Conservation (phyloP, 2,888 invertebrate genomes). For the Cryptocheilus praepositus region DNA sequence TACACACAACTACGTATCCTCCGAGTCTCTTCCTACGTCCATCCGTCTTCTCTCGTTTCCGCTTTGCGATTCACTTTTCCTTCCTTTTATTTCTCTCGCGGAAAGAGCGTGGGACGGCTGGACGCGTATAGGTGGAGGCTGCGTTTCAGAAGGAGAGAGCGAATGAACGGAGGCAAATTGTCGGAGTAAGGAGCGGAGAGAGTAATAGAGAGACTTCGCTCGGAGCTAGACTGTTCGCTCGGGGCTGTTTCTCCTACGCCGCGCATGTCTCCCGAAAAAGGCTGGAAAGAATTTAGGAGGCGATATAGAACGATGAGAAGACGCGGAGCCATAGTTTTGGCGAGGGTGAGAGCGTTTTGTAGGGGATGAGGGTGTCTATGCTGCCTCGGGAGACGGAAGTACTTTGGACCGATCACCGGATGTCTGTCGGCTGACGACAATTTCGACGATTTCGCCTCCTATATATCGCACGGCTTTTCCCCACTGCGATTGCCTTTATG, state of each 20-base stretch:
- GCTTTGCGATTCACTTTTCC: background rate
- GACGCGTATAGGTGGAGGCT: background rate
- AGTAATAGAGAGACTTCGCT: constrained; percentile 30
- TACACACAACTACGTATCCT: constrained; percentile 10
- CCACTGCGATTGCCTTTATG: constrained; percentile 22
- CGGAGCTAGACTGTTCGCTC: background rate
- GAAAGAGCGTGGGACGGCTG: background rate
- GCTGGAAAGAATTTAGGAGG: background rate
- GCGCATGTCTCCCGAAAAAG: background rate
- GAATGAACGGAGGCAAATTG: background rate
- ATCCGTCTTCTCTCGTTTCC: constrained; percentile 1
- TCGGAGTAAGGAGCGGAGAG: constrained; percentile 3
- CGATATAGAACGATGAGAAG: background rate
- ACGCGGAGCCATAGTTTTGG: too few species aligned
- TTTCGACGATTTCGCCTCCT: constrained; percentile 35
- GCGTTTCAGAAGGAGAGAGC: background rate
- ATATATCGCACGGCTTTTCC: constrained; percentile 9
- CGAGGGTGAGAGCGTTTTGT: background rate
- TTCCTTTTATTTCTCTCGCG: background rate
- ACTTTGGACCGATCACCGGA: constrained; percentile 61
- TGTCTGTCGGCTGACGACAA: constrained; percentile 54
- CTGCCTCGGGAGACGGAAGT: constrained; percentile 54
- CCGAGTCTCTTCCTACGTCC: background rate
- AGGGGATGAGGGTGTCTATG: constrained; percentile 22
- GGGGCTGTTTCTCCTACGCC: constrained; percentile 26